phyloP scores from a whole-genome alignment of 2,888 invertebrate species.

The Drosophila greeni region DNA sequence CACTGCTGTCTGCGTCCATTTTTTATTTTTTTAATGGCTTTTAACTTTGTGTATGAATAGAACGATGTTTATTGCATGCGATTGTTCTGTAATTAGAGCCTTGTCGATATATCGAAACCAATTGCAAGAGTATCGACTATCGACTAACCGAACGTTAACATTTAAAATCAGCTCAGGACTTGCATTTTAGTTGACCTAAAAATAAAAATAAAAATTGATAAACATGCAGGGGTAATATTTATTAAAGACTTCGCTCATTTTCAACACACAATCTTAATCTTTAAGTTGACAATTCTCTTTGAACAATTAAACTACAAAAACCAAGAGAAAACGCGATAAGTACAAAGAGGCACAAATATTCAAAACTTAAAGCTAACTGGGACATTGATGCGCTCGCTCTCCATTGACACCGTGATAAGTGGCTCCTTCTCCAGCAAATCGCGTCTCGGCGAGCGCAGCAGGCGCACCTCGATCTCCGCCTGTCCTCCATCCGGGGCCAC shows the following conservation, averaged over 20 bases:
- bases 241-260: background rate
- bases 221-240: slow-evolving; percentile 1
- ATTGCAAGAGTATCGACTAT: background rate
- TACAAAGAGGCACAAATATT: slow-evolving; percentile 19
- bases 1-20: slow-evolving; percentile 64
- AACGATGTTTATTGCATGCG: background rate
- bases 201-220: background rate
- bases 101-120: background rate
- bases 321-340: slow-evolving; percentile 6
- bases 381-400: slow-evolving; percentile 75
- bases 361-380: slow-evolving; percentile 68
- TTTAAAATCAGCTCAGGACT: background rate
- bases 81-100: background rate
- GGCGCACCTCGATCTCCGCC: slow-evolving; percentile 57
- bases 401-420: slow-evolving; percentile 72
- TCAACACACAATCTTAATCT: background rate
- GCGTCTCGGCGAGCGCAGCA: slow-evolving; percentile 32
- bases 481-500: slow-evolving; percentile 70
- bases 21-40: slow-evolving; percentile 12
- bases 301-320: slow-evolving; percentile 11
- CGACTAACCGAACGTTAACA: background rate
- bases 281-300: slow-evolving; percentile 3
- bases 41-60: background rate
- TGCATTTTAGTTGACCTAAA: background rate
- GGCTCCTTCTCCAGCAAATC: slow-evolving; percentile 47